Evolutionary conservation across 2,888 invertebrate genomes (phyloP).

Genomic region (Apotomis turbidana): DNA sequence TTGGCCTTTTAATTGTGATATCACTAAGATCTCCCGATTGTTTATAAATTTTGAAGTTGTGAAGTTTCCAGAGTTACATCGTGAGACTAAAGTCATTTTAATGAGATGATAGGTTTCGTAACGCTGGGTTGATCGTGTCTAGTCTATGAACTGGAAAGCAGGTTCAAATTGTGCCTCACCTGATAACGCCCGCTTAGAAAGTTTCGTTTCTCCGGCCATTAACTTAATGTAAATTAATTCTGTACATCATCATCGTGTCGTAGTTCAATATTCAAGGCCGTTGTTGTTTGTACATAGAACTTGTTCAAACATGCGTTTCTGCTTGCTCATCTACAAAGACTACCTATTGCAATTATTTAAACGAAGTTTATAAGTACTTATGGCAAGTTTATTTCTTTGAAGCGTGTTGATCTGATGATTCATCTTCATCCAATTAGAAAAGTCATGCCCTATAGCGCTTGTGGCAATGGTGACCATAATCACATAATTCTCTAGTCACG

Average conservation of each 20-base stretch:
- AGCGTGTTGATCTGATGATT: slow-evolving; percentile 24
- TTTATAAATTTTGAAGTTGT: slow-evolving; percentile 22
- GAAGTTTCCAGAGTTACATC: slow-evolving; percentile 33
- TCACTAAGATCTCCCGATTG: slow-evolving; percentile 32
- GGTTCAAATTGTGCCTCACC: slow-evolving; percentile 49
- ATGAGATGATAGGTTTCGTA: slow-evolving; percentile 42
- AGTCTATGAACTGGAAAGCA: slow-evolving; percentile 54
- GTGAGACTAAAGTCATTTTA: slow-evolving; percentile 38
- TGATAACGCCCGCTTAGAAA: slow-evolving; percentile 67
- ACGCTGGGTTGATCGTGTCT: slow-evolving; percentile 42
- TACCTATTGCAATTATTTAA: background rate
- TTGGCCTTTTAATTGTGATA: slow-evolving; percentile 25
- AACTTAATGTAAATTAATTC: slow-evolving; percentile 65
- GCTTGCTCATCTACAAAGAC: slow-evolving; percentile 9
- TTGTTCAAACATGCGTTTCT: slow-evolving; percentile 42
- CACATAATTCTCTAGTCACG: slow-evolving; percentile 31
- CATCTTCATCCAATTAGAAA: slow-evolving; percentile 19
- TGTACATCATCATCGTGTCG: slow-evolving; percentile 54
- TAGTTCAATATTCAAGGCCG: slow-evolving; percentile 68
- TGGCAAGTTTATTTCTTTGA: slow-evolving; percentile 17
- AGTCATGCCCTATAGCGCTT: slow-evolving; percentile 14
- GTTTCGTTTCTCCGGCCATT: slow-evolving; percentile 66
- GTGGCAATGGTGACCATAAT: slow-evolving; percentile 29
- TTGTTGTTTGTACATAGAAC: slow-evolving; percentile 46
- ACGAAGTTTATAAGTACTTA: background rate